Percentiles rank a stretch among this genome's conserved stretches.
phyloP scores from a whole-genome alignment of 2,888 invertebrate genomes.

The Sarcophaga subvicina region DNA sequence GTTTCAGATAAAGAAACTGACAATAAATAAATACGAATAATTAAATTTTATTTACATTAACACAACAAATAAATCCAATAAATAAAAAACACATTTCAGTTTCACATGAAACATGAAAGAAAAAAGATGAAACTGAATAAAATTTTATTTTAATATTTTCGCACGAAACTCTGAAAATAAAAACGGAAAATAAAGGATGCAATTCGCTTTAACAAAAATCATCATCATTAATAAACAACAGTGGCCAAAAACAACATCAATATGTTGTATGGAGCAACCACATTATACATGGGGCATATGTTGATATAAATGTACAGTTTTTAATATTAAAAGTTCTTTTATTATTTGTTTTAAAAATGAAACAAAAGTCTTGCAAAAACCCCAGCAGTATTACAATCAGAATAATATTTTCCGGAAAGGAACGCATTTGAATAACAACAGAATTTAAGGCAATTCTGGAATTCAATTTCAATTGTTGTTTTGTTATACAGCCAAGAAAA shows the following conservation, averaged over 20 bases:
- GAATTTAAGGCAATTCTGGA: too few relatives aligned
- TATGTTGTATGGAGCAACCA: conserved; percentile 28
- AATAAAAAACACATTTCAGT: neutral
- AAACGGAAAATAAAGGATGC: too few relatives aligned
- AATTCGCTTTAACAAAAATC: neutral
- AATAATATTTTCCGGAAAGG: too few relatives aligned
- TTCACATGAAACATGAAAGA: neutral
- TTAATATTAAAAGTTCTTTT: neutral
- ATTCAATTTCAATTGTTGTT: too few relatives aligned
- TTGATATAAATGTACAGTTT: conserved; percentile 35
- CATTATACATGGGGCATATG: conserved; percentile 52
- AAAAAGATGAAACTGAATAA: conserved; percentile 13
- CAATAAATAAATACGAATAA: conserved; percentile 33
- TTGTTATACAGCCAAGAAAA: too few relatives aligned
- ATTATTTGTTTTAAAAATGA: neutral
- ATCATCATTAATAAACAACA: conserved; percentile 44
- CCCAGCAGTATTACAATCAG: too few relatives aligned
- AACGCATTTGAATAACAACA: too few relatives aligned
- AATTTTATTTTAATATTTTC: too few relatives aligned
- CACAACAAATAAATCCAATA: neutral
- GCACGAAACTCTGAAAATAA: too few relatives aligned
- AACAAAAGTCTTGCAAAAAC: too few relatives aligned
- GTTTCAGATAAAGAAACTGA: neutral
- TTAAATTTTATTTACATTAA: conserved; percentile 25
- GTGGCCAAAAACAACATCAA: conserved; percentile 31